Percentiles rank a stretch among this genome's conserved stretches.
Conservation (phyloP, 2,797 vertebrate species). For the Molossus molossus region DNA sequence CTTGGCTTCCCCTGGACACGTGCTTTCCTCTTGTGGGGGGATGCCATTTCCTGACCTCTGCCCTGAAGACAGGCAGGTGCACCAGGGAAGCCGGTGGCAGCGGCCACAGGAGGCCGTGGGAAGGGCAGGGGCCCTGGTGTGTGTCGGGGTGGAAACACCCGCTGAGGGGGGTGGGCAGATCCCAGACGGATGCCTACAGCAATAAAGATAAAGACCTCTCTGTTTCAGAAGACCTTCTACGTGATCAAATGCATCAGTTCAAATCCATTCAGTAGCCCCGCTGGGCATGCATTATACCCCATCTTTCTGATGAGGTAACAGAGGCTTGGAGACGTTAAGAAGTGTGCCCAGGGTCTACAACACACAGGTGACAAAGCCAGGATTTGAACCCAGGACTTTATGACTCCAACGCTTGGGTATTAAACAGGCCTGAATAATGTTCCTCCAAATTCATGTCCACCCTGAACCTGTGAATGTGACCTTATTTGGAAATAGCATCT, state of each 20-base stretch:
- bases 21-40: neutral
- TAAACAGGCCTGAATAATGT: neutral
- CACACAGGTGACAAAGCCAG: neutral
- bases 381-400: neutral
- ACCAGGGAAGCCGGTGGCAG: neutral
- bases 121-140: neutral
- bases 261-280: neutral
- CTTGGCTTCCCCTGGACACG: neutral
- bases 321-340: neutral
- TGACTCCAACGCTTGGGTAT: neutral
- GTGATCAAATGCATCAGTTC: neutral
- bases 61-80: neutral
- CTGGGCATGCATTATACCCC: rapidly evolving
- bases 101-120: neutral
- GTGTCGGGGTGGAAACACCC: neutral
- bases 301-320: neutral
- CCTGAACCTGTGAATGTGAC: neutral
- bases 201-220: neutral
- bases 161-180: neutral
- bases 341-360: neutral
- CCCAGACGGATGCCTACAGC: neutral
- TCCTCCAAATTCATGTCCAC: too few relatives aligned
- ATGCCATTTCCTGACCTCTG: neutral
- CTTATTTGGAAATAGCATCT: neutral
- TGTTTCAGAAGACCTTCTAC: neutral